Percentiles rank a stretch among this genome's conserved stretches.
phyloP scores from a whole-genome alignment of 2,113 vertebrate species.

The Pelecanus crispus region DNA sequence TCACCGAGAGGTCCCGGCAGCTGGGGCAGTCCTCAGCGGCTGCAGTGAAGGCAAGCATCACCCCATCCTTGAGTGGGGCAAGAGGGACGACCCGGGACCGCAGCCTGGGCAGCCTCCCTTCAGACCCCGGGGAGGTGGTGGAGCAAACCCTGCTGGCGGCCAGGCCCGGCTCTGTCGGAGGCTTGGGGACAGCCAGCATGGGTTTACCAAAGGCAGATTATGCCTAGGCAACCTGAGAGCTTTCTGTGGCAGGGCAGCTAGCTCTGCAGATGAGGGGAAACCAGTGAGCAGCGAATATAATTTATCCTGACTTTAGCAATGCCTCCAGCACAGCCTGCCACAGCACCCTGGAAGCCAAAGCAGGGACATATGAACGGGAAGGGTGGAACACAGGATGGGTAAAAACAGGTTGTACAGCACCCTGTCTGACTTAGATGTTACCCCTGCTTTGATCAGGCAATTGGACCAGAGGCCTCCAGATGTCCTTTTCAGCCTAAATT shows the following conservation, averaged over 20 bases:
- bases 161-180: rapidly evolving
- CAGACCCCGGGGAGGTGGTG: rapidly evolving
- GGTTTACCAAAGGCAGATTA: background rate
- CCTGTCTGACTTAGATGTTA: background rate
- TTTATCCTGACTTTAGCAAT: background rate
- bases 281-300: rapidly evolving
- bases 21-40: rapidly evolving
- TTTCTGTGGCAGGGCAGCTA: rapidly evolving
- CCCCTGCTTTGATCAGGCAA: background rate
- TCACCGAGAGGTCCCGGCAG: rapidly evolving
- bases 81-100: rapidly evolving
- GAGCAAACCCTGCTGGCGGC: background rate
- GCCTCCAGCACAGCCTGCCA: background rate
- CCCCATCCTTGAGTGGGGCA: rapidly evolving
- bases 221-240: background rate
- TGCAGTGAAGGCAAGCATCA: rapidly evolving
- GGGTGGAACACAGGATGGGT: too few species aligned
- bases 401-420: background rate
- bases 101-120: background rate
- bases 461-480: background rate
- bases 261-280: background rate
- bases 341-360: background rate
- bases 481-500: background rate
- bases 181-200: background rate
- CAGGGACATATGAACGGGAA: background rate